Evolutionary conservation across 2,888 invertebrate species (phyloP).

Genomic region (Cerceris rybyensis): DNA sequence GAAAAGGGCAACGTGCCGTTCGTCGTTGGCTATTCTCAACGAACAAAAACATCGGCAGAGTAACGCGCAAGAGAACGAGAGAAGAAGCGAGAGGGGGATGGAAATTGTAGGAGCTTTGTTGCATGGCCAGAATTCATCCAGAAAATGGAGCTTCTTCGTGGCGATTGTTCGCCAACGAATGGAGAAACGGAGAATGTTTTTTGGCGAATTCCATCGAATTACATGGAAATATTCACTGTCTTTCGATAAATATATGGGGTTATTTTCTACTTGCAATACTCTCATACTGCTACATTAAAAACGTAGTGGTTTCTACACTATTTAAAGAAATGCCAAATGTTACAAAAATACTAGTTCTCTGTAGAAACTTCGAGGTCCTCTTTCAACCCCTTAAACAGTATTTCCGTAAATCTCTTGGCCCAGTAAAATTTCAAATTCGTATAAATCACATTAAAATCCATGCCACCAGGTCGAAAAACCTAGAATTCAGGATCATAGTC

Average conservation of each 20-base stretch:
- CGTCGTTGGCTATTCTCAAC: conserved; percentile 57
- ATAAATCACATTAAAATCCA: too few relatives aligned
- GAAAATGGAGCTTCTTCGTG: conserved; percentile 60
- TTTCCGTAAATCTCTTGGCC: too few relatives aligned
- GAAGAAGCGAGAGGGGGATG: conserved; percentile 14
- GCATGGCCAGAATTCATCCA: conserved; percentile 56
- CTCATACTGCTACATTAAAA: not conserved
- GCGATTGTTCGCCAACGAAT: conserved; percentile 53
- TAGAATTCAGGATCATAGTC: not conserved
- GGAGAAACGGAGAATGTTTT: conserved; percentile 55
- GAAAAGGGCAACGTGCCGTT: conserved; percentile 62
- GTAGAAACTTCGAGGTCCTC: too few relatives aligned
- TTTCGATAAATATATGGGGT: conserved; percentile 2
- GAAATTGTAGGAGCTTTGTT: conserved; percentile 44
- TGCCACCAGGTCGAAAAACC: not conserved
- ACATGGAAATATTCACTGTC: conserved; percentile 50
- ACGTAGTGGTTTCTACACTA: too few relatives aligned
- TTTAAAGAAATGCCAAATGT: too few relatives aligned
- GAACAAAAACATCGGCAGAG: conserved; percentile 61
- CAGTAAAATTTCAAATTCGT: too few relatives aligned
- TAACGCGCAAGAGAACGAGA: conserved; percentile 48
- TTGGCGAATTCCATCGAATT: conserved; percentile 39
- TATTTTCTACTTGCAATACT: conserved; percentile 7
- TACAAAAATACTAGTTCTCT: too few relatives aligned
- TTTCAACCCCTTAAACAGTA: too few relatives aligned